Conservation (phyloP, 2,888 invertebrate species). For the Tinea pellionella region DNA sequence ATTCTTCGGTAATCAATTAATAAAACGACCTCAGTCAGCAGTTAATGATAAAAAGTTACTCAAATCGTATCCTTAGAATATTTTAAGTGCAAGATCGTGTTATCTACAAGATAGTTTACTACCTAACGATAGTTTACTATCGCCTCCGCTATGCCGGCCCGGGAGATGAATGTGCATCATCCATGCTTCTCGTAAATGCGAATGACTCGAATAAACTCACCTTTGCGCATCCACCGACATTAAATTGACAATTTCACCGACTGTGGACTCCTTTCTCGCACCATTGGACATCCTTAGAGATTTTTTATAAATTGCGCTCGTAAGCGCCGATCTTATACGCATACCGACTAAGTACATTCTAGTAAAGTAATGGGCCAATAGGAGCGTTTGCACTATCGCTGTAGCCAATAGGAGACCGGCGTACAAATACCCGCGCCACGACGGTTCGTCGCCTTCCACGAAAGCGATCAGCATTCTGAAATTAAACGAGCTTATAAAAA, state of each 20-base stretch:
- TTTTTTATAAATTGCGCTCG: constrained; percentile 92
- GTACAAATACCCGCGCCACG: constrained; percentile 91
- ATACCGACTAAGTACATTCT: constrained; percentile 91
- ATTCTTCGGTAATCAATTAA: no score
- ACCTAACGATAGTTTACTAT: no score
- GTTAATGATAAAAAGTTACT: no score
- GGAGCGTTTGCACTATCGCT: constrained; percentile 83
- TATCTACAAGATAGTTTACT: no score
- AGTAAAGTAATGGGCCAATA: constrained; percentile 92
- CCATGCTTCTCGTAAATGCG: no score
- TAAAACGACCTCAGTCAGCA: no score
- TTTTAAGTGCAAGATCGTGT: no score
- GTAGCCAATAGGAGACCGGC: constrained; percentile 79
- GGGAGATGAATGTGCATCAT: no score
- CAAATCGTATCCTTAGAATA: no score
- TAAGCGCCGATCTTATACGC: constrained; percentile 87
- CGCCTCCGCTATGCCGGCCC: no score
- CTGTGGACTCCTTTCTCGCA: constrained; percentile 84
- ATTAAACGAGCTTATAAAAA: constrained; percentile 17
- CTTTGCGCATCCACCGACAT: constrained; percentile 94
- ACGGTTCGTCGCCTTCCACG: constrained; percentile 70
- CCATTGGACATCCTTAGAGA: constrained; percentile 83
- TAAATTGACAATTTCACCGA: constrained; percentile 92
- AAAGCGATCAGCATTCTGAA: constrained; percentile 79
- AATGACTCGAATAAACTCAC: constrained; percentile 27